Base-by-base conservation (phyloP, 2,797 vertebrate genomes). In the Lithobates sylvaticus region DNA sequence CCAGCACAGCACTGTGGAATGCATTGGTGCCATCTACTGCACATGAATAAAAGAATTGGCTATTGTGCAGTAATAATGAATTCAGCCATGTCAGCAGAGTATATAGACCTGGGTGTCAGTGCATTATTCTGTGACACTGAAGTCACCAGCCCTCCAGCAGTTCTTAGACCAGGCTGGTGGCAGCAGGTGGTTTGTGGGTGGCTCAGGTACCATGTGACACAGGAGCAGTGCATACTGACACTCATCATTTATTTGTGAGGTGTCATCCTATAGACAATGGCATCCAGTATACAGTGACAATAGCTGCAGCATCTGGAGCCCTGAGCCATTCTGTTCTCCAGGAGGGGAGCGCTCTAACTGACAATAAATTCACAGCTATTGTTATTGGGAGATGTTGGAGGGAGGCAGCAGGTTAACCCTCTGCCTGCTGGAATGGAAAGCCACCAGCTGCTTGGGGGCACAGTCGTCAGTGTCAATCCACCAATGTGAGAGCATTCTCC, bases 221-320 rank as follows among this genome's bases (percentile, higher is more conserved):
- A 73, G 71, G 36, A 42, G 72, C 54, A 77, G 21, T 68, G 23
- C 29, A 65, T 39, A 69, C 65, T 68, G 78, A 80, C 65, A 27
- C 36, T 84, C 83, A 84, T 85, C 69, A 15, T 58, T 84, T 84
- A 84, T 84, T 84, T 32, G 83, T 84, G 68, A 44, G 75, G 68
- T 84, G 68, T 71, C 68, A 39, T 64, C 76, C 67, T 61, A 21
- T 26, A 84, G 23, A 84, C 83, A 84, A 84, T 84, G 83, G 80
- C 42, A 13, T 36, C 27, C 36, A 47, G 67, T 16, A 78, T 64
- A 71, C 10, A 7, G 68, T 84, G 32, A 84, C 83, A 78, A 84
- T 78, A 72, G 73, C 6, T 27, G 39, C 15, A 64, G 73, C 81
- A 84, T 78, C 76, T 83, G 81, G 70, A 54, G 16, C 72, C 27